Conservation (phyloP, 2,888 invertebrate species). For the Anticlea derivata region DNA sequence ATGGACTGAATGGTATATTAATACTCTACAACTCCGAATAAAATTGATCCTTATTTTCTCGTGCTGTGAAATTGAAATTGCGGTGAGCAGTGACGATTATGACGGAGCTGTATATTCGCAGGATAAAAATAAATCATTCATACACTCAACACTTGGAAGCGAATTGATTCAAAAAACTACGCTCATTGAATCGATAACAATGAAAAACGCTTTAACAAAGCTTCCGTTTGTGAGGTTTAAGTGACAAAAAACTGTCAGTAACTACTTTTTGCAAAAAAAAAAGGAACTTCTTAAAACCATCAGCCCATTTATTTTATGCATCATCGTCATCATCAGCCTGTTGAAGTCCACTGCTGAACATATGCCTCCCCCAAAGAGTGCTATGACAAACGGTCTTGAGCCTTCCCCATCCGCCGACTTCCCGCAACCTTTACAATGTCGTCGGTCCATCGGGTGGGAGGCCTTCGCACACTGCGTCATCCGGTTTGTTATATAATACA, state of each 20-base stretch:
- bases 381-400: no score
- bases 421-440: no score
- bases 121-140: slow-evolving; percentile 76
- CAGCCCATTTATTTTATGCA: no score
- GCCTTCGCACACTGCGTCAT: no score
- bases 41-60: slow-evolving; percentile 12
- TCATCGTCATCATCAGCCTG: no score
- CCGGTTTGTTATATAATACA: no score
- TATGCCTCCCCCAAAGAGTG: no score
- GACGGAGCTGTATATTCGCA: slow-evolving; percentile 31
- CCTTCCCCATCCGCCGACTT: no score
- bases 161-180: slow-evolving; percentile 73
- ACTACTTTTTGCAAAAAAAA: not conserved
- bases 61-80: not conserved
- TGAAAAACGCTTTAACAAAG: slow-evolving; percentile 76
- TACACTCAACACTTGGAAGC: slow-evolving; percentile 71
- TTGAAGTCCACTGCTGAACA: no score
- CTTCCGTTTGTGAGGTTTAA: slow-evolving; percentile 46
- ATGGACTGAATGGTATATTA: slow-evolving; percentile 32
- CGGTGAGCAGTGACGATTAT: not conserved
- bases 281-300: no score
- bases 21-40: not conserved
- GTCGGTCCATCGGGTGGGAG: no score
- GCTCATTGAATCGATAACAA: slow-evolving; percentile 78
- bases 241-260: slow-evolving; percentile 25